Percentiles rank a stretch among this genome's conserved stretches.
These are phyloP conservation scores for Maconellicoccus hirsutus DNA, from an alignment of 1,140 invertebrate genomes.

Conservation along the genomic window DNA sequence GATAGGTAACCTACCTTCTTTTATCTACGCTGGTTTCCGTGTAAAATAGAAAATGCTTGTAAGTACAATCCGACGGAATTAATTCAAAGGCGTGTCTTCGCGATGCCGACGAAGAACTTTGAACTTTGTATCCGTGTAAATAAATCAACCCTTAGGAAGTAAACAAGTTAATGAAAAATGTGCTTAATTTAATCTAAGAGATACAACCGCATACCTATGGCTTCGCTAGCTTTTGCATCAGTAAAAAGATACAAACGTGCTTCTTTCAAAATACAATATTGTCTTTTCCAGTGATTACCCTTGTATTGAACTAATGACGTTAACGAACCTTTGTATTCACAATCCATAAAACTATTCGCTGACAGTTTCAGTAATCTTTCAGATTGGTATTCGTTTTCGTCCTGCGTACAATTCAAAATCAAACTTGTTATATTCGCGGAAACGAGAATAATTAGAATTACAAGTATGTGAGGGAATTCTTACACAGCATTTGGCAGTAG, in stretches of 20 bases:
- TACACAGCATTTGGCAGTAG: constrained; percentile 40
- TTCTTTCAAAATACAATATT: constrained; percentile 91
- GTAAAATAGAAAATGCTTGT: constrained; percentile 82
- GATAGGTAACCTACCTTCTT: constrained; percentile 55
- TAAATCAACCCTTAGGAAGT: constrained; percentile 62
- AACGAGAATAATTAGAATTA: no score
- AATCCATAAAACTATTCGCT: constrained; percentile 56
- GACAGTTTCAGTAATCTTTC: constrained; percentile 55
- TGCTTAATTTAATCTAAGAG: background rate
- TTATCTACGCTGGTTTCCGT: constrained; percentile 90
- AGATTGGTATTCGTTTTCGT: constrained; percentile 58
- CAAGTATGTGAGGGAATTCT: constrained; percentile 34
- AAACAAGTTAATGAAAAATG: constrained; percentile 18
- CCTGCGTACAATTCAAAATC: no score
- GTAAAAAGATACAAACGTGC: constrained; percentile 90
- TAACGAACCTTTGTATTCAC: constrained; percentile 85
- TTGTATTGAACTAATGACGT: constrained; percentile 59
- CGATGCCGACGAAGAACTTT: constrained; percentile 57
- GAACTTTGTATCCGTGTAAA: constrained; percentile 86
- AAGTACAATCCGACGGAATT: constrained; percentile 60
- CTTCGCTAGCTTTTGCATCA: constrained; percentile 68
- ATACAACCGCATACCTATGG: constrained; percentile 53
- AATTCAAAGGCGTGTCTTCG: constrained; percentile 86
- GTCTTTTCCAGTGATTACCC: constrained; percentile 74
- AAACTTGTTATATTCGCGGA: no score